Evolutionary conservation across 2,888 invertebrate species (phyloP), one percentile per base, ranked within the genome.

Genomic region (Gisinianus flammeolus): DNA sequence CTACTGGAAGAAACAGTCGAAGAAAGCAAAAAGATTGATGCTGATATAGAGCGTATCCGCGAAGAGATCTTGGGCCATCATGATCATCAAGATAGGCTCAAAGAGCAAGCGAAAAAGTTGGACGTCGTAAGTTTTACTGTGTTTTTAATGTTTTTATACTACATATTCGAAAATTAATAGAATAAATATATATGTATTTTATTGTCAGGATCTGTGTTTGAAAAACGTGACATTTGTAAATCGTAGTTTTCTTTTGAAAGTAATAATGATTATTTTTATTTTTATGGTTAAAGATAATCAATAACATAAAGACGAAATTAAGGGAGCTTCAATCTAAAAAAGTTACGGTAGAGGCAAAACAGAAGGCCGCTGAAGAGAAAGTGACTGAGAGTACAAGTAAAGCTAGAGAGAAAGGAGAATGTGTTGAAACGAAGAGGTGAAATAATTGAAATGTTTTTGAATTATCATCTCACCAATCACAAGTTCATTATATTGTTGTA

Each of bases 381-480:
- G 28, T 70, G 31, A 12, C 28, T 8, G 54, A 64, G 71, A 75
- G 71, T 64, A 44, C 44, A 0, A 26, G 10, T 2, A 58, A 24
- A 22, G 64, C 62, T 62, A 16, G 5, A 19, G 19, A 30, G 2
- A 3, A 24, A 3, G 74, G 74, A 26, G 64, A 74, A 6, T 26
- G 64, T 12, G 74, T 74, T 74, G 22, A 62, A 44, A 22, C 26
- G 24, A 33, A 31, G 12, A 56, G 72, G 72, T 72, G 33, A 16
- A 30, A 4, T 31, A 54, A 52, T 10, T 44, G n/a, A n/a, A 44
- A 10, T 44, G 6, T 44, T 54, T 54, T 19, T 16, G 4, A n/a
- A 12, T n/a, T 16, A 5, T 4, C 4, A 8, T 54, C 16, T 54
- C n/a, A 12, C 54, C 54, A 54, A 16, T 10, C n/a, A 5, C 4